Conservation (phyloP, 2,113 vertebrate genomes). For the Hypocryptadius cinnamomeus region DNA sequence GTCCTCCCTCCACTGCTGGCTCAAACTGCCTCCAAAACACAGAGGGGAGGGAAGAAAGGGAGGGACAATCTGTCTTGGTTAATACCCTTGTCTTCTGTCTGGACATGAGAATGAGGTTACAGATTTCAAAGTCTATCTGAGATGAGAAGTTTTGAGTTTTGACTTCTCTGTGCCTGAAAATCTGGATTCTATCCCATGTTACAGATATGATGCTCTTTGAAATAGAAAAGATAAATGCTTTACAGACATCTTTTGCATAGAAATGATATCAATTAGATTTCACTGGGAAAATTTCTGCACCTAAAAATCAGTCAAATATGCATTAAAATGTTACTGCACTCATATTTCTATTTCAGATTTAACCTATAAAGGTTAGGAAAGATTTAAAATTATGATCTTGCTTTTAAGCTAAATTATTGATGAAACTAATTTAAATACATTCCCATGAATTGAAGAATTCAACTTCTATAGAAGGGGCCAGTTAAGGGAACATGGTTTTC, state of each 20-base stretch:
- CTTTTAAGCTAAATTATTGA: slow-evolving; percentile 60
- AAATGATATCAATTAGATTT: slow-evolving; percentile 61
- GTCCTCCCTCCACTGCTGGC: neutral
- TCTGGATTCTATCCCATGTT: slow-evolving; percentile 7
- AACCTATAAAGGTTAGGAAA: slow-evolving; percentile 54
- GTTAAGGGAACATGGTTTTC: slow-evolving; percentile 62
- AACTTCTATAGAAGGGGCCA: slow-evolving; percentile 62
- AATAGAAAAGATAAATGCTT: slow-evolving; percentile 54
- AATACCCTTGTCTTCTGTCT: neutral
- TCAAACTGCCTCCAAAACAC: neutral
- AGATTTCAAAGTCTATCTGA: neutral
- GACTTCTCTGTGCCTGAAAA: neutral
- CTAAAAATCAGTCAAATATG: slow-evolving; percentile 55
- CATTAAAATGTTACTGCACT: slow-evolving; percentile 55
- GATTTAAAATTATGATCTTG: slow-evolving; percentile 54
- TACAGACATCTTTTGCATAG: slow-evolving; percentile 59
- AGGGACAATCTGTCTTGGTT: neutral
- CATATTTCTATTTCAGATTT: slow-evolving; percentile 53
- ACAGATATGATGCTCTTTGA: slow-evolving; percentile 37
- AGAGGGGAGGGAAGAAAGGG: neutral
- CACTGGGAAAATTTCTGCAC: slow-evolving; percentile 58
- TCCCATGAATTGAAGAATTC: slow-evolving; percentile 69
- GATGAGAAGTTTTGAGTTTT: neutral
- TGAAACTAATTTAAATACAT: slow-evolving; percentile 63
- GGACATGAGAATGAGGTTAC: neutral